Conservation (phyloP, 2,113 vertebrate genomes). For the Rhadina sibilatrix region DNA sequence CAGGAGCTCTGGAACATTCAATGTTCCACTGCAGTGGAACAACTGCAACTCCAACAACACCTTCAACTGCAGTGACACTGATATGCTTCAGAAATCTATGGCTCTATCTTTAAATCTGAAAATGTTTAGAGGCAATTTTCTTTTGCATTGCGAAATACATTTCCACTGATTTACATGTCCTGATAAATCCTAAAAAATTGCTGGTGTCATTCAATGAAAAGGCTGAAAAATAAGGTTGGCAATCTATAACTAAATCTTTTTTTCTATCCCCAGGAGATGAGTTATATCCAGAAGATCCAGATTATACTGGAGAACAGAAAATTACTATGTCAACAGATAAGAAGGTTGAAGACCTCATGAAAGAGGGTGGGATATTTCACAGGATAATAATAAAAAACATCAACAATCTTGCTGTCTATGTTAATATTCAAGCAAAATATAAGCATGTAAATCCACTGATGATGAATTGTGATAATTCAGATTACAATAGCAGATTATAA, state of each 20-base stretch:
- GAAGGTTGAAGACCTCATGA: constrained; percentile 71
- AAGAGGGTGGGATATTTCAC: constrained; percentile 61
- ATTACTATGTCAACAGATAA: constrained; percentile 61
- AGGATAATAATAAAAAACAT: constrained; percentile 41
- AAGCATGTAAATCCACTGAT: constrained; percentile 68
- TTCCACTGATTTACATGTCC: background rate
- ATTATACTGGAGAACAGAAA: constrained; percentile 66
- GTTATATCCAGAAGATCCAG: constrained; percentile 74
- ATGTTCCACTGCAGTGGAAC: background rate
- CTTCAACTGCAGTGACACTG: background rate
- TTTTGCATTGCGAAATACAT: background rate
- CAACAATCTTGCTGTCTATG: constrained; percentile 20
- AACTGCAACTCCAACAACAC: background rate
- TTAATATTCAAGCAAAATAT: constrained; percentile 65
- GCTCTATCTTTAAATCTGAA: background rate
- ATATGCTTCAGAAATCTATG: background rate
- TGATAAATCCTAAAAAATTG: background rate
- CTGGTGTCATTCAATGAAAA: background rate
- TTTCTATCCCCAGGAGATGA: constrained; percentile 72
- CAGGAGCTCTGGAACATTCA: background rate
- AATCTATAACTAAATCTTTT: background rate
- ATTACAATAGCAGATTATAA: constrained; percentile 55
- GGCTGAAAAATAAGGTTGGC: background rate
- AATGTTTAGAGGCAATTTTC: background rate
- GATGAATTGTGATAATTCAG: background rate